These are phyloP conservation scores for Rallus limicola DNA, from an alignment of 2,113 vertebrate species.

Conservation along the genomic window DNA sequence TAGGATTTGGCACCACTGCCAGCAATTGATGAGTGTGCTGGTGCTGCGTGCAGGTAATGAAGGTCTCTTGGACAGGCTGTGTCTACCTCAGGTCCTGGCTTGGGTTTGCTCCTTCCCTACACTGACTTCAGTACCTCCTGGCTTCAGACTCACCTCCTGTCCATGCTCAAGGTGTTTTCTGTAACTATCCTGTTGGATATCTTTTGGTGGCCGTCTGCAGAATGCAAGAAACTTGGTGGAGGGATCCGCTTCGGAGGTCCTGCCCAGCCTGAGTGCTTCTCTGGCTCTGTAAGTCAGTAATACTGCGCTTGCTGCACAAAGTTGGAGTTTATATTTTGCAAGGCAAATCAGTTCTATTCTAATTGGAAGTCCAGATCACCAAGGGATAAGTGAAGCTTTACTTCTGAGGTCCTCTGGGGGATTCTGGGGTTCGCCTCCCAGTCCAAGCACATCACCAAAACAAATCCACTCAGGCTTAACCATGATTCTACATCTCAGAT, in stretches of 20 bases:
- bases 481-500: neutral
- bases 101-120: neutral
- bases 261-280: neutral
- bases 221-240: neutral
- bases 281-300: neutral
- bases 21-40: constrained; percentile 2
- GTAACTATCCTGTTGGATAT: neutral
- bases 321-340: neutral
- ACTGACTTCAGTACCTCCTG: neutral
- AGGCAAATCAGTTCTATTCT: neutral
- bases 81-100: neutral
- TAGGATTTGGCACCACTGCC: constrained; percentile 16
- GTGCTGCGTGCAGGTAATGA: neutral
- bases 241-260: neutral
- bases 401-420: neutral
- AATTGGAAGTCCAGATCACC: neutral
- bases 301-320: neutral
- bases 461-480: neutral
- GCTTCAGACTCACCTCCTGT: neutral
- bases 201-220: neutral
- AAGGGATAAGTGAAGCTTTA: neutral
- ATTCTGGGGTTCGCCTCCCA: neutral
- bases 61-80: neutral
- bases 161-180: neutral
- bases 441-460: neutral